Percentiles rank a stretch among this genome's conserved stretches.
Conservation (phyloP, 2,113 vertebrate species). For the Polypterus senegalus region DNA sequence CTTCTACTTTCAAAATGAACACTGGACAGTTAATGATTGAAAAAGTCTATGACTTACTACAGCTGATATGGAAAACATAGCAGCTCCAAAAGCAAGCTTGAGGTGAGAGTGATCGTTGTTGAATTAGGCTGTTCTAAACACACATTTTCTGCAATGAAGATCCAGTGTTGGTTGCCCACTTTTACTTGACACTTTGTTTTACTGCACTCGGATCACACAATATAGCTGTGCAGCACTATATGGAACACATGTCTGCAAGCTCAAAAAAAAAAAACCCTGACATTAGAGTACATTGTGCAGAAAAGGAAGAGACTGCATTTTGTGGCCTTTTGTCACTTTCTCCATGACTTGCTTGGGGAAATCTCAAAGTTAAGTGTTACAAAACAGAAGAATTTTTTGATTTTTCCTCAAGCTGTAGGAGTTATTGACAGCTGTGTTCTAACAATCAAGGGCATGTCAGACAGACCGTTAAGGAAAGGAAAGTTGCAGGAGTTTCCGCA, state of each 20-base stretch:
- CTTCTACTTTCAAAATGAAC: too few species aligned
- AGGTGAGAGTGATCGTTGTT: too few species aligned
- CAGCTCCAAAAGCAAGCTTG: too few species aligned
- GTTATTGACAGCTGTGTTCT: constrained; percentile 1
- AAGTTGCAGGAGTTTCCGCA: background rate
- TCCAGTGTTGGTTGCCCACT: too few species aligned
- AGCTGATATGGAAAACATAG: too few species aligned
- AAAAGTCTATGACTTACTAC: too few species aligned
- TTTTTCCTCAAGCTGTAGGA: constrained; percentile 1
- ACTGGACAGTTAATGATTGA: too few species aligned
- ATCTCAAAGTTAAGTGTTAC: constrained; percentile 1
- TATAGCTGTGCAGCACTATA: background rate
- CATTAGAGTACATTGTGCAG: background rate
- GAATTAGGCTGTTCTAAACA: too few species aligned
- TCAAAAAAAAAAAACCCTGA: background rate
- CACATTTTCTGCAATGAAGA: too few species aligned
- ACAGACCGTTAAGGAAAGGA: background rate
- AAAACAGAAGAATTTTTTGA: background rate
- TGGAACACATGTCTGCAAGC: background rate
- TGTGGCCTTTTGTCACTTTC: constrained; percentile 2
- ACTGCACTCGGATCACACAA: background rate
- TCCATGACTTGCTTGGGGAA: background rate
- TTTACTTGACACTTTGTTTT: background rate
- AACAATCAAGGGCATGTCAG: background rate
- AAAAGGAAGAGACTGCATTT: background rate